These are phyloP conservation scores for Neelides sp. DNA, from an alignment of 1,140 invertebrate genomes.

Conservation along the genomic window DNA sequence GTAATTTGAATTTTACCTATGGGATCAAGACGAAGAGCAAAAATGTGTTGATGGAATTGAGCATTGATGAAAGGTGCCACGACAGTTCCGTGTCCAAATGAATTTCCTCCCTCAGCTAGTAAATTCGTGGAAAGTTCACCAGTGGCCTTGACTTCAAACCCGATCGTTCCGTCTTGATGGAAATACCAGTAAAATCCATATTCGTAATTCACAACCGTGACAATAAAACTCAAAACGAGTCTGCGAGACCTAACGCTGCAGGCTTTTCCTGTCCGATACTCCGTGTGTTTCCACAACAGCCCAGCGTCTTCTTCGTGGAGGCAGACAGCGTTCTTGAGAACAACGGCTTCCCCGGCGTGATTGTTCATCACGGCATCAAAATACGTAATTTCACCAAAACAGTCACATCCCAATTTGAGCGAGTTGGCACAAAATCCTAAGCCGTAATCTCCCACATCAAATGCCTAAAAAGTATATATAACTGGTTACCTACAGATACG, in stretches of 20 bases:
- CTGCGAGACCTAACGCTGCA: constrained; percentile 10
- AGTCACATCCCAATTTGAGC: constrained; percentile 24
- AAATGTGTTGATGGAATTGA: constrained; percentile 30
- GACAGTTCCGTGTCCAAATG: constrained; percentile 17
- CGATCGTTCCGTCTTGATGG: constrained; percentile 23
- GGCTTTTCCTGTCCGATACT: constrained; percentile 27
- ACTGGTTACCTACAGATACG: neutral
- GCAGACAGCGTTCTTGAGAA: constrained; percentile 25
- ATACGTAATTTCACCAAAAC: constrained; percentile 22
- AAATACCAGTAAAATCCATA: constrained; percentile 29
- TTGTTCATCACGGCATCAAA: constrained; percentile 22
- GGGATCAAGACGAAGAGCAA: constrained; percentile 23
- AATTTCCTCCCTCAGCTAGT: constrained; percentile 7
- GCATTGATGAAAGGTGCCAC: constrained; percentile 16
- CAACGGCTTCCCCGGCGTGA: constrained; percentile 17
- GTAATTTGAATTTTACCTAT: too few species aligned
- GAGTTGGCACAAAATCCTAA: constrained; percentile 27
- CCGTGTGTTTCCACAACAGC: constrained; percentile 25
- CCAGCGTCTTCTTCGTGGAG: constrained; percentile 29
- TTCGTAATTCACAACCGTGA: constrained; percentile 30
- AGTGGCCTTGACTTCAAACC: constrained; percentile 28
- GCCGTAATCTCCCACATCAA: constrained; percentile 27
- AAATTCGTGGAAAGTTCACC: constrained; percentile 28
- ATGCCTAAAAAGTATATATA: constrained; percentile 14
- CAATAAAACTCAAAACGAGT: constrained; percentile 27